A percentile compares a stretch with the other conserved stretches of the same genome.
Conservation (phyloP, 2,888 invertebrate species). For the Podabrus alpinus region DNA sequence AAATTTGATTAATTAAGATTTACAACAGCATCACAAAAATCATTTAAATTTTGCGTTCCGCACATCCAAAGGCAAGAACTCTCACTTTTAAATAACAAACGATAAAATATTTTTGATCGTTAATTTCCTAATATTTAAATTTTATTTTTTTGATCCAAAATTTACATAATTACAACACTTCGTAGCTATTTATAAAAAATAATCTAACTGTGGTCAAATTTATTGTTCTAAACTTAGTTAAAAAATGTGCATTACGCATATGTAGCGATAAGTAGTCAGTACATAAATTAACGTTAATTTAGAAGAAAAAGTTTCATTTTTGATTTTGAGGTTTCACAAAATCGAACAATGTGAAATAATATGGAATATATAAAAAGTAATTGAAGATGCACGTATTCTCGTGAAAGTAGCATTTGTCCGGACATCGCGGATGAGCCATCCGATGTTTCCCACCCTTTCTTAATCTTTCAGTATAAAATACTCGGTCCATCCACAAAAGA, state of each 20-base stretch:
- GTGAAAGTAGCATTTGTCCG: slow-evolving; percentile 36
- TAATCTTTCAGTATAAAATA: slow-evolving; percentile 48
- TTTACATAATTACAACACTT: neutral
- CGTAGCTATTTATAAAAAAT: neutral
- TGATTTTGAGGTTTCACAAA: neutral
- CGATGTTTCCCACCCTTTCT: slow-evolving; percentile 46
- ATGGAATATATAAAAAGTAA: slow-evolving; percentile 6
- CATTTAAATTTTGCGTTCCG: neutral
- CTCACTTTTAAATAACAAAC: neutral
- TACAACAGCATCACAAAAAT: neutral
- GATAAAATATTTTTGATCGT: neutral
- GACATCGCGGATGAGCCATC: slow-evolving; percentile 32
- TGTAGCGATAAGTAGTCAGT: neutral
- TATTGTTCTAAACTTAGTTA: neutral
- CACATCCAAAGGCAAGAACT: neutral
- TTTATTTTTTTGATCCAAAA: neutral
- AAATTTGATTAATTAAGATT: neutral
- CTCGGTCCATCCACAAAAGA: slow-evolving; percentile 40
- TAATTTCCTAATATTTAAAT: neutral
- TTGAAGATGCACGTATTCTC: slow-evolving; percentile 28
- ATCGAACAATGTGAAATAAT: neutral
- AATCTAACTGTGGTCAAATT: neutral
- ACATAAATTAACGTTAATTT: neutral
- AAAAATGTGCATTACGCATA: neutral
- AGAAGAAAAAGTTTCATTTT: neutral